These are phyloP conservation scores for Galagoides demidoff DNA, from an alignment of 2,797 vertebrate species.

Conservation along the genomic window DNA sequence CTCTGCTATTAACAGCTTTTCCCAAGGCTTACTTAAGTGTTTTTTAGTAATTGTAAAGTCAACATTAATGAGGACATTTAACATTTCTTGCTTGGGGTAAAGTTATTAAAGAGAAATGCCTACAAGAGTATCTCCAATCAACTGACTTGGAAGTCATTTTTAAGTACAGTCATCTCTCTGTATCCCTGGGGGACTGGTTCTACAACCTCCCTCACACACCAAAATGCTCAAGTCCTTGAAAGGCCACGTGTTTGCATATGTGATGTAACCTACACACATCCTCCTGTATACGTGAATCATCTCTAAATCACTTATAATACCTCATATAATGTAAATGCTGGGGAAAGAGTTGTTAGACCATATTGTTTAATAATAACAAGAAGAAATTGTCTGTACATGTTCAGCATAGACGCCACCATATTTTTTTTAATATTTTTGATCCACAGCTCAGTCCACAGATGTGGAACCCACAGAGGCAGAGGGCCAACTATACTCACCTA, in stretches of 20 bases:
- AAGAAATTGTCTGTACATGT: neutral
- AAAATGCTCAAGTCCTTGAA: neutral
- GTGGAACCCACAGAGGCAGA: neutral
- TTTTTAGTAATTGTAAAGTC: constrained; percentile 1
- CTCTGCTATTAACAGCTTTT: constrained; percentile 9
- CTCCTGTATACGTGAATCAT: neutral
- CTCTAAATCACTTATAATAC: neutral
- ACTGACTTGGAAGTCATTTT: constrained; percentile 52
- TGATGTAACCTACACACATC: neutral
- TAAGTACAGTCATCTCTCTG: neutral
- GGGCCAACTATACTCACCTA: neutral
- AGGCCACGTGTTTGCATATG: neutral
- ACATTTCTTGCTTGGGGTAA: neutral
- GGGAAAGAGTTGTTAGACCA: neutral
- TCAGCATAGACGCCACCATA: neutral
- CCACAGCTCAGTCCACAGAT: neutral
- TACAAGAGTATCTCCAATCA: neutral
- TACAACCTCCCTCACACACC: neutral
- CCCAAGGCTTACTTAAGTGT: neutral
- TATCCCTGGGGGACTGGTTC: neutral
- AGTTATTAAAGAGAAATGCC: constrained; percentile 4
- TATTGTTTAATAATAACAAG: neutral
- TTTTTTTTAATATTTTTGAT: neutral
- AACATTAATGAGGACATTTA: neutral
- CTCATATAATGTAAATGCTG: neutral